These are phyloP conservation scores for Paramisgurnus dabryanus DNA, from an alignment of 2,113 vertebrate genomes.

Conservation along the genomic window DNA sequence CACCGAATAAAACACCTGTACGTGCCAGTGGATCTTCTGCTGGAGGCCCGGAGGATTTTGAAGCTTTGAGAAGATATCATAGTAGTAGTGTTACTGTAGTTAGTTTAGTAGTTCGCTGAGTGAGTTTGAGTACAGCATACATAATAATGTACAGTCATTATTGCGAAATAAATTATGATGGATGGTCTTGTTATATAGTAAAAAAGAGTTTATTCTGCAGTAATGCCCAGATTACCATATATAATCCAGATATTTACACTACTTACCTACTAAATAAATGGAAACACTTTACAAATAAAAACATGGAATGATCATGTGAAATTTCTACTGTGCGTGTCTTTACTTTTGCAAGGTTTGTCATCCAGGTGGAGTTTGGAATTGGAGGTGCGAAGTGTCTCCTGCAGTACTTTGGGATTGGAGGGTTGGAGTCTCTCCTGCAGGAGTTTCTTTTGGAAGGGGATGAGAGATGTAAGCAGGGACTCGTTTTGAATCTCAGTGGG, in stretches of 20 bases:
- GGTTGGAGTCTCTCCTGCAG: slow-evolving; percentile 76
- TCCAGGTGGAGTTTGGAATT: slow-evolving; percentile 49
- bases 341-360: slow-evolving; percentile 62
- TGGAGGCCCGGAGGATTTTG: slow-evolving; percentile 46
- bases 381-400: slow-evolving; percentile 66
- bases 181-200: too few relatives aligned
- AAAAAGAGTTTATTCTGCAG: too few relatives aligned
- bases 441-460: slow-evolving; percentile 85
- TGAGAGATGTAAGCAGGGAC: slow-evolving; percentile 77
- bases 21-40: slow-evolving; percentile 82
- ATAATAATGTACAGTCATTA: too few relatives aligned
- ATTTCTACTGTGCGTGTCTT: neutral
- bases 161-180: too few relatives aligned
- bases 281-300: too few relatives aligned
- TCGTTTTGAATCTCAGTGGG: slow-evolving; percentile 79
- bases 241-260: too few relatives aligned
- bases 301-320: too few relatives aligned
- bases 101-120: neutral
- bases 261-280: too few relatives aligned
- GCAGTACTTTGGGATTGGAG: slow-evolving; percentile 31
- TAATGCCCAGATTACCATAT: too few relatives aligned
- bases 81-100: neutral
- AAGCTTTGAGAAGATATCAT: slow-evolving; percentile 51
- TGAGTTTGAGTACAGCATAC: too few relatives aligned
- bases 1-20: slow-evolving; percentile 84